phyloP scores from a whole-genome alignment of 1,140 invertebrate genomes.

The Diplogasteroides magnus region DNA sequence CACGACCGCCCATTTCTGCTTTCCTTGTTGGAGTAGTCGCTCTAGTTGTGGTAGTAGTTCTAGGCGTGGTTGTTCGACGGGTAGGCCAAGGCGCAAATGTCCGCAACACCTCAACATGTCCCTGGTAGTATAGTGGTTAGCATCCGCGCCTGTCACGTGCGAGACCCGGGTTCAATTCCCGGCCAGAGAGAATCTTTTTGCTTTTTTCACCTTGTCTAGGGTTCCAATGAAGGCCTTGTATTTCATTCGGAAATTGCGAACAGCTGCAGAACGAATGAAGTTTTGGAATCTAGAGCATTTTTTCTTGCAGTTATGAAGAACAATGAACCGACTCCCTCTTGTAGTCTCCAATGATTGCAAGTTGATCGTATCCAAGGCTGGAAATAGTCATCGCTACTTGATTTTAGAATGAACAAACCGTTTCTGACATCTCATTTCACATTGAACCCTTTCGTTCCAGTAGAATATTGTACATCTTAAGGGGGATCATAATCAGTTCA shows the following conservation, averaged over 20 bases:
- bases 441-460: neutral
- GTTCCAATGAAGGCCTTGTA: no score
- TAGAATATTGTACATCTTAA: neutral
- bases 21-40: no score
- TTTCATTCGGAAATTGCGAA: neutral
- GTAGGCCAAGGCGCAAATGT: no score
- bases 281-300: neutral
- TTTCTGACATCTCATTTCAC: neutral
- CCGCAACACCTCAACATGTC: no score
- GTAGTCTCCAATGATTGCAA: neutral
- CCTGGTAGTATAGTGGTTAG: slow-evolving; percentile 37
- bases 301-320: neutral
- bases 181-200: slow-evolving; percentile 22
- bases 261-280: neutral
- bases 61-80: no score
- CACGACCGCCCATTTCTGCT: no score
- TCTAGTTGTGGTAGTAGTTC: no score
- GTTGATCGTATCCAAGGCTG: neutral
- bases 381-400: neutral
- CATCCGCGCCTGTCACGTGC: slow-evolving; percentile 39
- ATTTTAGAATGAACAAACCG: neutral
- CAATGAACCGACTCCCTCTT: neutral
- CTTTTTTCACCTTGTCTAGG: no score
- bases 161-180: slow-evolving; percentile 42
- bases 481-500: neutral